These are phyloP conservation scores for Ammodytes marinus DNA, from an alignment of 2,113 vertebrate genomes.

Conservation along the genomic window DNA sequence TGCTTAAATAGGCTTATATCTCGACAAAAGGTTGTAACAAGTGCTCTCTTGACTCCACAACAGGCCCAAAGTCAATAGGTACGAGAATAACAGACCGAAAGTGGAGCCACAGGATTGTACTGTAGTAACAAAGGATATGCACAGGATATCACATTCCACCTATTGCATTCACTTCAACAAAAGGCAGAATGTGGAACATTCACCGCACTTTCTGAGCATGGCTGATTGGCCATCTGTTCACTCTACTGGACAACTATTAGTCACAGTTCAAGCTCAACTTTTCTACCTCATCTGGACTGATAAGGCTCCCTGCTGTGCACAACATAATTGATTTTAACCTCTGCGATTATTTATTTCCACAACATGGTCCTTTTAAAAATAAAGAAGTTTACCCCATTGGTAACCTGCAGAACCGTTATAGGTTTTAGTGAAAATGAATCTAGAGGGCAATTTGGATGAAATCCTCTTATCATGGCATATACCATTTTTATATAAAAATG, in stretches of 20 bases:
- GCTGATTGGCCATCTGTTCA: constrained; percentile 19
- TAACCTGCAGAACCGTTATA: not conserved
- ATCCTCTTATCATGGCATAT: not conserved
- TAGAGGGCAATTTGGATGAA: not conserved
- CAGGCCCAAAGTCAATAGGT: constrained; percentile 69
- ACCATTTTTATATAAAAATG: not conserved
- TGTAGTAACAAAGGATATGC: constrained; percentile 83
- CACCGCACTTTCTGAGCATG: constrained; percentile 46
- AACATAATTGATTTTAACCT: too few species aligned
- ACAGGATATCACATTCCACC: constrained; percentile 82
- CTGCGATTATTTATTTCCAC: too few species aligned
- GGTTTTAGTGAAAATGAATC: not conserved
- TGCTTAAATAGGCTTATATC: constrained; percentile 46
- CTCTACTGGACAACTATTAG: constrained; percentile 43
- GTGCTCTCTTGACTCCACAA: constrained; percentile 70
- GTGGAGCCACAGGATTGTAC: constrained; percentile 73
- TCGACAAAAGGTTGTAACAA: constrained; percentile 61
- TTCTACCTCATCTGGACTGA: constrained; percentile 6
- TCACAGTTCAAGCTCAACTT: constrained; percentile 45
- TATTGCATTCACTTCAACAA: constrained; percentile 78
- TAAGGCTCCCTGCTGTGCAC: not conserved
- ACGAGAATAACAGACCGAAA: constrained; percentile 67
- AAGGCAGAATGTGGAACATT: constrained; percentile 79
- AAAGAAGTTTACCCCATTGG: not conserved
- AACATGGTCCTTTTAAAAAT: not conserved